Evolutionary conservation across 2,888 invertebrate species (phyloP).

Genomic region (Ornithoptera priamus): DNA sequence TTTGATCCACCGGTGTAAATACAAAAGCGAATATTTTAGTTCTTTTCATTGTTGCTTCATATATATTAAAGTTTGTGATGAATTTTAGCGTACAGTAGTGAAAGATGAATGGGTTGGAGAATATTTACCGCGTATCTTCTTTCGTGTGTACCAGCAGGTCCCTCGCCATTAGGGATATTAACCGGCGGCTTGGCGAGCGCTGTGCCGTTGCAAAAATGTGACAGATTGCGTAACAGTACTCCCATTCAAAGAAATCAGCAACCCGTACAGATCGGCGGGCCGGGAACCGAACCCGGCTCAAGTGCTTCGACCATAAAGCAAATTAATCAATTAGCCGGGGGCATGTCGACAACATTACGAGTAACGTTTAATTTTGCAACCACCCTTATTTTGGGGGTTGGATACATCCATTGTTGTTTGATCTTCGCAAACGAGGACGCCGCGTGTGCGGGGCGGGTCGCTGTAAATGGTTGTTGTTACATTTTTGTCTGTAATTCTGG

Average conservation of each 20-base stretch:
- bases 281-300: slow-evolving; percentile 70
- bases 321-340: slow-evolving; percentile 79
- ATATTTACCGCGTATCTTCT: background rate
- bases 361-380: slow-evolving; percentile 75
- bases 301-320: slow-evolving; percentile 77
- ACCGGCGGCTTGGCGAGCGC: slow-evolving; percentile 40
- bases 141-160: background rate
- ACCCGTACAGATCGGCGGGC: slow-evolving; percentile 67
- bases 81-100: too few relatives aligned
- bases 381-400: slow-evolving; percentile 48
- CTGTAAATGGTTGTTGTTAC: slow-evolving; percentile 39
- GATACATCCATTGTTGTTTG: slow-evolving; percentile 40
- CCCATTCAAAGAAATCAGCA: slow-evolving; percentile 61
- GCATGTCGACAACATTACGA: slow-evolving; percentile 78
- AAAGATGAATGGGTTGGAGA: background rate
- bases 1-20: too few relatives aligned
- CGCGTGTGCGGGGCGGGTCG: slow-evolving; percentile 40
- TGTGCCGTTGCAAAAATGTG: slow-evolving; percentile 63
- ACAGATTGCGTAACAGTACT: slow-evolving; percentile 75
- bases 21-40: too few relatives aligned
- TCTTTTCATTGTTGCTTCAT: too few relatives aligned
- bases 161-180: slow-evolving; percentile 49
- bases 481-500: slow-evolving; percentile 61
- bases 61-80: too few relatives aligned
- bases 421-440: slow-evolving; percentile 33